Evolutionary conservation across 1,140 invertebrate species (phyloP).

Genomic region (Sycobia sp.): DNA sequence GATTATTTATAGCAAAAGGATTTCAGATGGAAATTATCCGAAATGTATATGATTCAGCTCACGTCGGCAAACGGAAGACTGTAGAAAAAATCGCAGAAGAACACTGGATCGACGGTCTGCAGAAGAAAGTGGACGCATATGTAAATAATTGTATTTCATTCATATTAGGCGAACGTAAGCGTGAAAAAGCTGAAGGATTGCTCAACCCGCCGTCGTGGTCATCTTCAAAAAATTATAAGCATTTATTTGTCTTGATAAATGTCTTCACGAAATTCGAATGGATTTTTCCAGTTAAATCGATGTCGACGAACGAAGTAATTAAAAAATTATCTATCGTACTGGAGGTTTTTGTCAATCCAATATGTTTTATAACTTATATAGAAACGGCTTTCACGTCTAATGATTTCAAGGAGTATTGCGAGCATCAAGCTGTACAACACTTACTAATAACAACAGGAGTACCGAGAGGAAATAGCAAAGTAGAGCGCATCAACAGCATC

Average conservation of each 20-base stretch:
- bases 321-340: conserved; percentile 37
- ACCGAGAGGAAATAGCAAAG: conserved; percentile 38
- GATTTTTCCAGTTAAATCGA: conserved; percentile 23
- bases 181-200: too few species aligned
- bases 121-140: too few species aligned
- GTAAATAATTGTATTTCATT: too few species aligned
- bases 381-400: conserved; percentile 29
- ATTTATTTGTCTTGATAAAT: conserved; percentile 53
- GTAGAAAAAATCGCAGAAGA: background rate
- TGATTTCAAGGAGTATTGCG: conserved; percentile 36
- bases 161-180: too few species aligned
- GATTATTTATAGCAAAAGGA: background rate
- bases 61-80: background rate
- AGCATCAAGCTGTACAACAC: conserved; percentile 44
- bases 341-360: background rate
- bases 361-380: conserved; percentile 23
- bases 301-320: background rate
- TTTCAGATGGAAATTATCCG: background rate
- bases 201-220: conserved; percentile 26
- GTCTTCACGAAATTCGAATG: conserved; percentile 53
- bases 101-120: background rate
- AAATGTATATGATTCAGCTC: background rate
- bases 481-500: conserved; percentile 45
- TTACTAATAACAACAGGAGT: conserved; percentile 42
- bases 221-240: conserved; percentile 26